These are phyloP conservation scores for Epinotia demarniana DNA, from an alignment of 2,888 invertebrate species.

Conservation along the genomic window DNA sequence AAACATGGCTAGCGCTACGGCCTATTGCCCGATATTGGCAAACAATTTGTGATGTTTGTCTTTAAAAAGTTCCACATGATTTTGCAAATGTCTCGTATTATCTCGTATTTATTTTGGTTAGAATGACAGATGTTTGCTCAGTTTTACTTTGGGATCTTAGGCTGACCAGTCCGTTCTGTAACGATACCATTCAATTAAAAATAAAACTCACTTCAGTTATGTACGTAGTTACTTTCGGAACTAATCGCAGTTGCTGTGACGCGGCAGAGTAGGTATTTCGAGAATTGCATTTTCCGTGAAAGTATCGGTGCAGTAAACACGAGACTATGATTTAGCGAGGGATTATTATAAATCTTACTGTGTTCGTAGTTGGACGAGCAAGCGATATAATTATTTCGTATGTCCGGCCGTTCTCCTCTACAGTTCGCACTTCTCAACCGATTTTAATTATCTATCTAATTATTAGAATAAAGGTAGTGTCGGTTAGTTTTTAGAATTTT, in stretches of 20 bases:
- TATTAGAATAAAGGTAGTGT: too few relatives aligned
- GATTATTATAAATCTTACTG: not conserved
- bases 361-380: not conserved
- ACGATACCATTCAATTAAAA: constrained; percentile 54
- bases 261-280: constrained; percentile 55
- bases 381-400: too few relatives aligned
- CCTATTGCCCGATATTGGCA: not conserved
- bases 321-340: not conserved
- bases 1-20: not conserved
- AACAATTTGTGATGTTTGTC: not conserved
- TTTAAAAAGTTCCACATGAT: not conserved
- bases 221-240: constrained; percentile 48
- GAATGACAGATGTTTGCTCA: not conserved
- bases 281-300: constrained; percentile 28
- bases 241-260: constrained; percentile 70
- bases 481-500: too few relatives aligned
- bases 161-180: constrained; percentile 43
- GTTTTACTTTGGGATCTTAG: not conserved
- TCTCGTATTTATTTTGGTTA: not conserved
- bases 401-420: too few relatives aligned
- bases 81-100: too few relatives aligned
- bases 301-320: not conserved
- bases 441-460: too few relatives aligned
- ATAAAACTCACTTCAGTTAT: constrained; percentile 54
- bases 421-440: too few relatives aligned